phyloP scores from a whole-genome alignment of 2,797 vertebrate species.

The Gouania willdenowi region DNA sequence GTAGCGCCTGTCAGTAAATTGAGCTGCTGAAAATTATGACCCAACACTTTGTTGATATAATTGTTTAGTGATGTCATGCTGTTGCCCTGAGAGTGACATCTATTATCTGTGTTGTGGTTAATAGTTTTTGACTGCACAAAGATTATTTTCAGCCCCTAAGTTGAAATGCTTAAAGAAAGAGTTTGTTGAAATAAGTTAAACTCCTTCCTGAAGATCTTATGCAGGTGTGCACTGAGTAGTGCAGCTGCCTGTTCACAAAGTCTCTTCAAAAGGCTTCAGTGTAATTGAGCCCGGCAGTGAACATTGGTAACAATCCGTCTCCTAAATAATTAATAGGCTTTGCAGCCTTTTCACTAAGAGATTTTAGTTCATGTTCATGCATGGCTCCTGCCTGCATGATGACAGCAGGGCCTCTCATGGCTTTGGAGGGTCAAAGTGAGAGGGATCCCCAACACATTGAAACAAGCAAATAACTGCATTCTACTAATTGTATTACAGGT shows the following conservation, averaged over 20 bases:
- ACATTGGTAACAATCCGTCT: constrained; percentile 43
- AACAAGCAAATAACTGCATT: not conserved
- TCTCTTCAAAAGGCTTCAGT: constrained; percentile 17
- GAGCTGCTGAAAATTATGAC: too few species aligned
- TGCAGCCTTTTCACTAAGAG: constrained; percentile 44
- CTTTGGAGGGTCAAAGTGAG: constrained; percentile 6
- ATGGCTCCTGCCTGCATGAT: constrained; percentile 27
- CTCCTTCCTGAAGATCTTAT: constrained; percentile 2
- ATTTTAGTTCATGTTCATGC: constrained; percentile 37
- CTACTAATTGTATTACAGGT: too few species aligned
- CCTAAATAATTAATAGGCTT: constrained; percentile 56
- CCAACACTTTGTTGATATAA: too few species aligned
- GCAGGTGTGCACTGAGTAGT: constrained; percentile 6
- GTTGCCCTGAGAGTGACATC: constrained; percentile 1
- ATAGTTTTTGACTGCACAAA: too few species aligned
- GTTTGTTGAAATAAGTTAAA: constrained; percentile 4
- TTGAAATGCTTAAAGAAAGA: too few species aligned
- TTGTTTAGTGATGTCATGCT: not conserved
- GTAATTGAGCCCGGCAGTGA: constrained; percentile 45
- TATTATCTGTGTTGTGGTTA: too few species aligned
- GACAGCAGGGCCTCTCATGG: constrained; percentile 45
- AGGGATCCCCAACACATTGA: not conserved
- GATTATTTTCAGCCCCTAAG: too few species aligned
- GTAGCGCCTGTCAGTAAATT: too few species aligned
- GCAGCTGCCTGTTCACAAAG: constrained; percentile 1